A percentile compares a stretch with the other conserved stretches of the same genome.
phyloP scores from a whole-genome alignment of 2,797 vertebrate genomes.

The Paedocypris micromegethes region DNA sequence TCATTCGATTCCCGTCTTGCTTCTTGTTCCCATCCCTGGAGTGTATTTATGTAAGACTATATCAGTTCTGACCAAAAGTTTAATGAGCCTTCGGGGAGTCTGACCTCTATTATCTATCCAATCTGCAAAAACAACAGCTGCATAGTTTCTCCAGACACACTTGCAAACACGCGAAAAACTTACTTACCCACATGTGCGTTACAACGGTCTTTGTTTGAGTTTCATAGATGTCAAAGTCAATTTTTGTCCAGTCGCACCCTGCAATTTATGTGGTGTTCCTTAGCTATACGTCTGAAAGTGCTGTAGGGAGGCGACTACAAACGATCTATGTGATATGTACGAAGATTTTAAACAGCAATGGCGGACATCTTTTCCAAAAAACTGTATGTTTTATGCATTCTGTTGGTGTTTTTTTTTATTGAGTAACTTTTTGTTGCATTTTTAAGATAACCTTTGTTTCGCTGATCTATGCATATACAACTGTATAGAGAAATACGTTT shows the following conservation, averaged over 20 bases:
- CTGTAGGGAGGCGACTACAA: no score
- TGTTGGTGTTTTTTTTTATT: no score
- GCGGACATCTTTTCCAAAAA: no score
- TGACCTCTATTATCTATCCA: constrained; percentile 59
- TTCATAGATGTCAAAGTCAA: constrained; percentile 2
- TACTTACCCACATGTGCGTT: constrained; percentile 1
- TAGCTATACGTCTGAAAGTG: no score
- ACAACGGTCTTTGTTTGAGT: constrained; percentile 5
- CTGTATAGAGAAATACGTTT: no score
- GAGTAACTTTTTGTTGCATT: no score
- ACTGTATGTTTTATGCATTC: no score
- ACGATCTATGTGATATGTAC: no score
- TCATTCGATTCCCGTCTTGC: constrained; percentile 47
- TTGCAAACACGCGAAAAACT: constrained; percentile 31
- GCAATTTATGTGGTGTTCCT: neutral
- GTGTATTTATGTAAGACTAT: constrained; percentile 68
- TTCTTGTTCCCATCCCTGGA: constrained; percentile 53
- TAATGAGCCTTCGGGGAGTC: constrained; percentile 63
- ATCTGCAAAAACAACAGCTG: constrained; percentile 62
- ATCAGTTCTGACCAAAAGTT: constrained; percentile 65
- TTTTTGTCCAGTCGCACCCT: neutral
- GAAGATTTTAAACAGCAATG: no score
- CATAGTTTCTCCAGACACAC: constrained; percentile 36
- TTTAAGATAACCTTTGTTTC: no score
- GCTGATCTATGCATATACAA: no score